Evolutionary conservation across 2,797 vertebrate genomes (phyloP), one percentile per base, ranked within the genome.

Genomic region (Sebastes hopkinsi): DNA sequence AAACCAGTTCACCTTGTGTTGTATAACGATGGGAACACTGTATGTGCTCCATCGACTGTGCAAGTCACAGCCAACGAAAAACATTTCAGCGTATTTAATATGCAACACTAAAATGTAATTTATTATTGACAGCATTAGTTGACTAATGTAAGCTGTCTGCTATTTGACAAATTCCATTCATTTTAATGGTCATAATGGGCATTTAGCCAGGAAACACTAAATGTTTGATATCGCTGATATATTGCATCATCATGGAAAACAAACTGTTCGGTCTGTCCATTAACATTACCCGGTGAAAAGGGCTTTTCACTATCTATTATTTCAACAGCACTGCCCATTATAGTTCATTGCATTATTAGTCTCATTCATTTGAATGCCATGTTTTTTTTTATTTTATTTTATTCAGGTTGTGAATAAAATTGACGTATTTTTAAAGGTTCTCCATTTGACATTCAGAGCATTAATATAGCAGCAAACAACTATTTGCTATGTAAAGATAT

Each of bases 101-200:
- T 60, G 64, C 58, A 72, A 29, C 30, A 5, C 38, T 79, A 62
- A 65, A 58, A 65, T 69, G 8, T 34, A 34, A 85, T 77, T 22
- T 58, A 54, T 62, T 67, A 67, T 78, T 67, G 70, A 71, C 59
- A 77, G 52, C n/a, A 34, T n/a, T 55, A 46, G 18, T 64, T 80
- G 62, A 77, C 58, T 75, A 59, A 75, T 80, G 20, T 22, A 69
- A 61, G 60, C 23, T 68, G 59, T 25, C 55, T 74, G 61, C 80
- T 62, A 22, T 75, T 62, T 72, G 30, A 79, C 75, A 77, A 55
- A 83, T 68, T 77, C 54, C 11, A 72, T 42, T 80, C 38, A 67
- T 75, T 81, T 70, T 59, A 72, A 75, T 78, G 68, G 42, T 36
- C 68, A 67, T 56, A 38, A 3, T 4, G 23, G 55, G 34, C 66